phyloP scores from a whole-genome alignment of 2,113 vertebrate genomes.

The Vidua macroura region DNA sequence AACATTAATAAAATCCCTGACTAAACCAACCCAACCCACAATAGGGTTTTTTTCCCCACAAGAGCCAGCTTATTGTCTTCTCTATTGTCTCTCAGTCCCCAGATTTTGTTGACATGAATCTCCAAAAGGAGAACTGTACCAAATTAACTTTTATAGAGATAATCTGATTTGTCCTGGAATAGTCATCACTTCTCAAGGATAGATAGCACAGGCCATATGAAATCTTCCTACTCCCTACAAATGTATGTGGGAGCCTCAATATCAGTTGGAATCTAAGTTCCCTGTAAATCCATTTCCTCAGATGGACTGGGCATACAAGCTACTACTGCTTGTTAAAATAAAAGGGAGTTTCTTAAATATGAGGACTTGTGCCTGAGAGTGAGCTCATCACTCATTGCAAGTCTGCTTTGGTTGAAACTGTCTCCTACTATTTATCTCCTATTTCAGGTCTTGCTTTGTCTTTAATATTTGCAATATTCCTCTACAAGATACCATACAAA shows the following conservation, averaged over 20 bases:
- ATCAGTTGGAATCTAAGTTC: background rate
- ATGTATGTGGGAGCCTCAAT: background rate
- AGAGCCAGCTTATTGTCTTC: background rate
- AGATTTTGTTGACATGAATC: background rate
- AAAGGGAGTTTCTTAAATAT: background rate
- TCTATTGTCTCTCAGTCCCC: background rate
- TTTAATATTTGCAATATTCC: background rate
- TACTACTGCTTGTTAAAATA: background rate
- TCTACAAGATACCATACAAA: background rate
- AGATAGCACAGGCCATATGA: background rate
- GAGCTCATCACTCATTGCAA: background rate
- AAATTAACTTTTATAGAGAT: background rate
- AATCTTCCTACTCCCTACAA: background rate
- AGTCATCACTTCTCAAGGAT: background rate
- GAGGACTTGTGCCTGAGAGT: background rate
- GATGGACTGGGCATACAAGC: background rate
- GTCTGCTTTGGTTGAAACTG: background rate
- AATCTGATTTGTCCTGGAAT: background rate
- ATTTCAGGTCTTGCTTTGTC: background rate
- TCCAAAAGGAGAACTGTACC: background rate
- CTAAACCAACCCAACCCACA: too few relatives aligned
- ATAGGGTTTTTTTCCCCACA: background rate
- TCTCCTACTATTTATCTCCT: background rate
- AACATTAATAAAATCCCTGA: too few relatives aligned
- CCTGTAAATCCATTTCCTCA: background rate